Evolutionary conservation across 1,140 invertebrate genomes (phyloP), one percentile per base, ranked within the genome.

Genomic region (Eufriesea mexicana): DNA sequence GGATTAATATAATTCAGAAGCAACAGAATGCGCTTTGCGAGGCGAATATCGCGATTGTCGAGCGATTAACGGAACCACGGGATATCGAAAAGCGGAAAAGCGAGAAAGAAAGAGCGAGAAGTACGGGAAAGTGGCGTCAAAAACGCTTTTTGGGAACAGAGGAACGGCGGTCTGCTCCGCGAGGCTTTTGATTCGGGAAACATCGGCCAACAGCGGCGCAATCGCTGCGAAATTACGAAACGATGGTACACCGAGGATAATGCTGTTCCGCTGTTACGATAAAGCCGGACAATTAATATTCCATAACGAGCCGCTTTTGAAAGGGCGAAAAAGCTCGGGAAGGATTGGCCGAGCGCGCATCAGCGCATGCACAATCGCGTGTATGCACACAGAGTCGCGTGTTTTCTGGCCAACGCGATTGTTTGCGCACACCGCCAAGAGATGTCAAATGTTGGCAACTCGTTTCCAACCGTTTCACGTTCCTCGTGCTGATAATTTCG

Each of bases 241-340:
- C 80, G 86, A 87, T 87, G 81, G 81, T 71, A 80, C 81, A 84
- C 73, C 84, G 80, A 59, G 80, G 76, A 86, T 82, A 87, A 87
- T 83, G 81, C 70, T 77, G 79, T 80, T 54, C 70, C 61, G 74
- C 28, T 64, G 80, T 87, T 86, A 62, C 83, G 81, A 86, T 86
- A 83, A 86, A 86, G 85, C 80, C 57, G 85, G 83, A 86, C 86
- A 86, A 87, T 87, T 87, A 87, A 87, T 86, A 86, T 87, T 87
- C 85, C 85, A 79, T 83, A 83, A 81, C 86, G 85, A 76, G 80
- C 54, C 70, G 71, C 73, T 79, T 86, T 86, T 86, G 85, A 87
- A 87, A 86, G 79, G 74, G 49, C n/a, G 84, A 85, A 86, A 85
- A 86, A 86, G 83, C 70, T 45, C 14, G 71, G 61, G 25, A n/a